These are phyloP conservation scores for Agelas oroides DNA, from an alignment of 37 sponge, comb jelly and placozoan species.

Conservation along the genomic window DNA sequence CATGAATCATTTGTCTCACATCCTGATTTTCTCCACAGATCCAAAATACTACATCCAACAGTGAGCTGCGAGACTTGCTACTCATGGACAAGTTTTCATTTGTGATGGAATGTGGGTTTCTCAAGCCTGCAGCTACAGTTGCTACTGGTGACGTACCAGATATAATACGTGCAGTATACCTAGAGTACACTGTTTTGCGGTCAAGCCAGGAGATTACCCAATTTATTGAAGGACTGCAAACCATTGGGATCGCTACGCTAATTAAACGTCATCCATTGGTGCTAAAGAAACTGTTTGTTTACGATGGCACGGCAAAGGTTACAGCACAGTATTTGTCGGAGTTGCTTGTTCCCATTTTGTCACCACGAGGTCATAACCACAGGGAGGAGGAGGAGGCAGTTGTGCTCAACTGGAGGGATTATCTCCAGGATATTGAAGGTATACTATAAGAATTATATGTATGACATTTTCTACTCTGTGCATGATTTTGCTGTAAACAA, in stretches of 20 bases:
- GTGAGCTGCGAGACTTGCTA: constrained; percentile 13
- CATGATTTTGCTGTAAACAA: no score
- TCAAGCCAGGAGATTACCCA: constrained; percentile 14
- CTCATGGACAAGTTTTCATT: background rate
- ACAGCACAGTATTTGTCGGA: no score
- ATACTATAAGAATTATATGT: no score
- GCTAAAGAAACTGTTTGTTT: background rate
- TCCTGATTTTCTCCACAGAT: no score
- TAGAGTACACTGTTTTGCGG: background rate
- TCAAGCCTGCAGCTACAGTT: background rate
- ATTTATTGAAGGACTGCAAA: constrained; percentile 15
- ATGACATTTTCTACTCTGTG: no score
- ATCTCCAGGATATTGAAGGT: no score
- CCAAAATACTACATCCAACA: no score
- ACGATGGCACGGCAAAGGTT: background rate
- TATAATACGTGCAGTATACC: background rate
- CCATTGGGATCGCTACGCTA: background rate
- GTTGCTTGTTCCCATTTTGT: background rate
- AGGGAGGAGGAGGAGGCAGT: constrained; percentile 21
- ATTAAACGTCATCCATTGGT: background rate
- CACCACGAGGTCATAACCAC: constrained; percentile 11
- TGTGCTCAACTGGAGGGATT: background rate
- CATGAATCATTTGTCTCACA: no score
- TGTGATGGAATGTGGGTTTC: constrained; percentile 5
- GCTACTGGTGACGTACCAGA: background rate